Conservation (phyloP, 1,140 invertebrate species). For the Drosophila ohnishii region DNA sequence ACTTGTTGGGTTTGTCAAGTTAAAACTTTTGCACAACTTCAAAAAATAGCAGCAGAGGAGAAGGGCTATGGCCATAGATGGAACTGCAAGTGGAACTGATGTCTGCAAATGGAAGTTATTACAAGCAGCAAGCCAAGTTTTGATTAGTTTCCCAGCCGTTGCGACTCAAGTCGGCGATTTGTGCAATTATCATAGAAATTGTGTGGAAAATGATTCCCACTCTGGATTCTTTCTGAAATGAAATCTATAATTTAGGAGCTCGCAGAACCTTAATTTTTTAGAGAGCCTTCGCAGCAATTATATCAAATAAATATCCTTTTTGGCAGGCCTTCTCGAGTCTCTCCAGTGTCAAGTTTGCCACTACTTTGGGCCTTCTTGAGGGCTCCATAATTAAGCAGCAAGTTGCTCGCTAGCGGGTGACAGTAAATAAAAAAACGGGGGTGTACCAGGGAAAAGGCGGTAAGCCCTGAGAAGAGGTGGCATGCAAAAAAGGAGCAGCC, state of each 20-base stretch:
- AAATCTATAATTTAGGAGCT: conserved; percentile 26
- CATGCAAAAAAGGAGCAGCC: conserved; percentile 55
- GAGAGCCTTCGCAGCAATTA: conserved; percentile 2
- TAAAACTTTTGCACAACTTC: conserved; percentile 53
- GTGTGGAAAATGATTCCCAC: conserved; percentile 33
- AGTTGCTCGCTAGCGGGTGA: conserved; percentile 52
- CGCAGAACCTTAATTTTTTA: neutral
- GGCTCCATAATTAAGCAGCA: conserved; percentile 70
- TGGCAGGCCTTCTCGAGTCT: neutral
- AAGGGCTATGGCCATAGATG: neutral
- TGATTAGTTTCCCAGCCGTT: conserved; percentile 50
- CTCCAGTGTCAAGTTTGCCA: conserved; percentile 50
- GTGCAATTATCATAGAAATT: conserved; percentile 48
- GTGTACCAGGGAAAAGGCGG: conserved; percentile 2
- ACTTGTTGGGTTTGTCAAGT: conserved; percentile 70
- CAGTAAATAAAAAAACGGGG: conserved; percentile 49
- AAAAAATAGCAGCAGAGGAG: conserved; percentile 32
- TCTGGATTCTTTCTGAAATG: neutral
- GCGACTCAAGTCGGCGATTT: conserved; percentile 40
- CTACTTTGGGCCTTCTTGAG: conserved; percentile 47
- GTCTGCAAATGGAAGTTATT: conserved; percentile 60
- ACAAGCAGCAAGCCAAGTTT: conserved; percentile 51
- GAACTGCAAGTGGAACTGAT: conserved; percentile 45
- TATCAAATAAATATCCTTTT: neutral
- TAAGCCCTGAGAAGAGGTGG: conserved; percentile 44